Conservation (phyloP, 2,888 invertebrate species). For the Amphimallon solstitiale region DNA sequence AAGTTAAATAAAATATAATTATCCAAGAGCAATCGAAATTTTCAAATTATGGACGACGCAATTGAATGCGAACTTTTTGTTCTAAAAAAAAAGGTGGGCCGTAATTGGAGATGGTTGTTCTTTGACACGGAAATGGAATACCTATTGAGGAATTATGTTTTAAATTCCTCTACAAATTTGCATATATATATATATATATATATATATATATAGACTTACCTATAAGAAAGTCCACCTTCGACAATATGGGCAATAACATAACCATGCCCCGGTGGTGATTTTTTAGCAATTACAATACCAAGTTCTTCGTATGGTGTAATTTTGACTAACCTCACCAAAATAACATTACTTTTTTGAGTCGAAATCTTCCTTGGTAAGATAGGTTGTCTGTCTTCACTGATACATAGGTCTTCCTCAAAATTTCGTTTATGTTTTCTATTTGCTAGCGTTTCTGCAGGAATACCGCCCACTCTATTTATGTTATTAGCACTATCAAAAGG, state of each 20-base stretch:
- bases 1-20: too few species aligned
- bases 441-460: too few species aligned
- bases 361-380: constrained; percentile 39
- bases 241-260: constrained; percentile 78
- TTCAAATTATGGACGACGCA: too few species aligned
- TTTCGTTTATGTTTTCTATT: constrained; percentile 54
- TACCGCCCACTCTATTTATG: too few species aligned
- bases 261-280: constrained; percentile 70
- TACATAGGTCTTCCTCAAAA: constrained; percentile 63
- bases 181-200: too few species aligned
- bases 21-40: too few species aligned
- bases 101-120: too few species aligned
- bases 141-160: too few species aligned
- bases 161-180: too few species aligned
- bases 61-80: too few species aligned
- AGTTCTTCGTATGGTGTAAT: constrained; percentile 71
- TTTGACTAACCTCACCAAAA: constrained; percentile 65
- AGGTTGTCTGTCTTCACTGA: constrained; percentile 18
- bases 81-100: too few species aligned
- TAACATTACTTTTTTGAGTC: constrained; percentile 41
- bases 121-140: too few species aligned
- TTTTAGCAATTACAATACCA: constrained; percentile 78
- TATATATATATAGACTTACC: constrained; percentile 62
- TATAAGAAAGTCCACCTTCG: constrained; percentile 75
- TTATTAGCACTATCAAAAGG: not conserved